These are phyloP conservation scores for Zaprionus capensis DNA, from an alignment of 1,140 invertebrate genomes.

Conservation along the genomic window DNA sequence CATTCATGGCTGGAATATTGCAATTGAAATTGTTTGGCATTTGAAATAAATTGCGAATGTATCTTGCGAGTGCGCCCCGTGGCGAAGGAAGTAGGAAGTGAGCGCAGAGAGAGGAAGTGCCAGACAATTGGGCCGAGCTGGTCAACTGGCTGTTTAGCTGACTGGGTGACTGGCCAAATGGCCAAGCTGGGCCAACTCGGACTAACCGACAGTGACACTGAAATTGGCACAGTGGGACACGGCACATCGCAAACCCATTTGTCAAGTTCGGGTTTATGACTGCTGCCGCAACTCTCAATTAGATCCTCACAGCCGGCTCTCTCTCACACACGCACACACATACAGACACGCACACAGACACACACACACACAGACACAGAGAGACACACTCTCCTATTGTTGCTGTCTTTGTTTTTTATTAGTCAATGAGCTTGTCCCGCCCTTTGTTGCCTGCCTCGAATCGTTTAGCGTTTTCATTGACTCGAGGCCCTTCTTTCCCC, in stretches of 20 bases:
- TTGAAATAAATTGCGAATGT: slow-evolving; percentile 80
- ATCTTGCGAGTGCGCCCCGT: slow-evolving; percentile 52
- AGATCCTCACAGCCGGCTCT: slow-evolving; percentile 55
- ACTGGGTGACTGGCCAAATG: slow-evolving; percentile 10
- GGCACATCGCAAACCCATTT: slow-evolving; percentile 64
- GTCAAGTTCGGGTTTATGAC: slow-evolving; percentile 64
- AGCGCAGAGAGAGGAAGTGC: slow-evolving; percentile 62
- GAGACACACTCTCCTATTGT: not conserved
- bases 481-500: slow-evolving; percentile 14
- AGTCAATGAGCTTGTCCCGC: slow-evolving; percentile 56
- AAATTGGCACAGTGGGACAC: slow-evolving; percentile 61
- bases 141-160: slow-evolving; percentile 26
- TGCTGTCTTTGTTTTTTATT: slow-evolving; percentile 59
- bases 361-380: not conserved
- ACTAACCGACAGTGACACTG: slow-evolving; percentile 29
- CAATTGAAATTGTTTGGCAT: slow-evolving; percentile 71
- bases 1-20: slow-evolving; percentile 60
- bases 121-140: slow-evolving; percentile 15
- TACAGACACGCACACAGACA: slow-evolving; percentile 2
- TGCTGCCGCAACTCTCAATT: slow-evolving; percentile 46
- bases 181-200: slow-evolving; percentile 5
- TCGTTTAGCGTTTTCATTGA: slow-evolving; percentile 47
- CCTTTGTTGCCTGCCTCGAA: slow-evolving; percentile 39
- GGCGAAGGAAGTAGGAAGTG: slow-evolving; percentile 74
- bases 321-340: slow-evolving; percentile 7